Percentiles rank a stretch among this genome's conserved stretches.
Evolutionary conservation across 2,888 invertebrate genomes (phyloP).

Genomic region (Phlogophora meticulosa): DNA sequence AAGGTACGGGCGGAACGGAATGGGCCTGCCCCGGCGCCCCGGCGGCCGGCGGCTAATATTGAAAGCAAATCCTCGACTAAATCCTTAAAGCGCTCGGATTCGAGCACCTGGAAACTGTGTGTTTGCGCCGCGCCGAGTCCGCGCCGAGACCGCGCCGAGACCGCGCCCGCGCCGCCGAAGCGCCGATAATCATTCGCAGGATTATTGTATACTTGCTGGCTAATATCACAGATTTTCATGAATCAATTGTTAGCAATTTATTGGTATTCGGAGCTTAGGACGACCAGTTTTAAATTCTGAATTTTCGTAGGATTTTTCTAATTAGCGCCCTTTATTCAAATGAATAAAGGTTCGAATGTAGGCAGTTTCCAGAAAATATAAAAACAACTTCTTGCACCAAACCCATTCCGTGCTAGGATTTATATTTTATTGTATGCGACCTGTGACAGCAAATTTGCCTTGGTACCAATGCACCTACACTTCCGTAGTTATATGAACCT

Average conservation of each 20-base stretch:
- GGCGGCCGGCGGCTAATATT: constrained; percentile 90
- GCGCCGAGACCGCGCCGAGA: constrained; percentile 59
- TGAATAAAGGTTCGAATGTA: background rate
- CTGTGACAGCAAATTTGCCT: background rate
- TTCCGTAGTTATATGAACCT: constrained; percentile 10
- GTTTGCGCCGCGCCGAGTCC: constrained; percentile 78
- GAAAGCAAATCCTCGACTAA: constrained; percentile 91
- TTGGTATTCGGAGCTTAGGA: constrained; percentile 70
- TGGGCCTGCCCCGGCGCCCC: constrained; percentile 83
- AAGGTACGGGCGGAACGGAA: constrained; percentile 86
- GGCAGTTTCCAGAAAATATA: background rate
- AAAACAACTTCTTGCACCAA: background rate
- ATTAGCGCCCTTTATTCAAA: constrained; percentile 39
- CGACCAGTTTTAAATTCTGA: constrained; percentile 73
- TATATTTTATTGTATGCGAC: background rate
- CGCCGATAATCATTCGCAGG: constrained; percentile 88
- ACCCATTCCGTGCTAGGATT: too few species aligned
- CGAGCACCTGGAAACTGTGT: constrained; percentile 90
- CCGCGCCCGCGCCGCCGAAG: constrained; percentile 67
- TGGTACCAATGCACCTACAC: background rate
- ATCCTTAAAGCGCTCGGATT: constrained; percentile 91
- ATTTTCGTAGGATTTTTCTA: constrained; percentile 71
- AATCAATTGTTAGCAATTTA: constrained; percentile 83
- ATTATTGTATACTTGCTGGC: constrained; percentile 89
- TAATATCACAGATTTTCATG: constrained; percentile 84